phyloP scores from a whole-genome alignment of 2,888 invertebrate species.

The Pterostichus madidus region DNA sequence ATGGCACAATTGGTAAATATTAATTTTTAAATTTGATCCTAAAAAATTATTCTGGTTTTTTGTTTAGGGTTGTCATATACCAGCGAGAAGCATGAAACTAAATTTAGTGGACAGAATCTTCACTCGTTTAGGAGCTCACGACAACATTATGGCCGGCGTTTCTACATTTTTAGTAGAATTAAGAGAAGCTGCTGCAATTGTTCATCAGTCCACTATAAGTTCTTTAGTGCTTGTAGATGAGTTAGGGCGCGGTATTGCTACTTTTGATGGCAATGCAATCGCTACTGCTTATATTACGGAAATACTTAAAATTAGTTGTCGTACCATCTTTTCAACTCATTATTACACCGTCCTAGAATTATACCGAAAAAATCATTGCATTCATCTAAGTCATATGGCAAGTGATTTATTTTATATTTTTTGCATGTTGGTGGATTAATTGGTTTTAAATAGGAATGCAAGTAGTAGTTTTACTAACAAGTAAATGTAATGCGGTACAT shows the following conservation, averaged over 20 bases:
- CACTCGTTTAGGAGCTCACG: slow-evolving; percentile 97
- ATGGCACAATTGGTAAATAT: slow-evolving; percentile 94
- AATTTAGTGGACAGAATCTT: slow-evolving; percentile 96
- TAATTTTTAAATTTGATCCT: background rate
- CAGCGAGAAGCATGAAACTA: slow-evolving; percentile 88
- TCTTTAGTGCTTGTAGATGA: slow-evolving; percentile 98
- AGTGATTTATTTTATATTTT: slow-evolving; percentile 68
- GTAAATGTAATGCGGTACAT: no score
- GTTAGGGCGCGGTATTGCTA: slow-evolving; percentile 97
- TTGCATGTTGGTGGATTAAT: no score
- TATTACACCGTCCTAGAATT: slow-evolving; percentile 96
- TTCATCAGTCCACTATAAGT: slow-evolving; percentile 91
- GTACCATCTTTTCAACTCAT: slow-evolving; percentile 95
- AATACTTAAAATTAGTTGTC: slow-evolving; percentile 85
- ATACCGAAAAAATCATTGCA: slow-evolving; percentile 82
- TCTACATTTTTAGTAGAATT: slow-evolving; percentile 98
- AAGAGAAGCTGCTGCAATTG: slow-evolving; percentile 94
- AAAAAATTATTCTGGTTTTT: slow-evolving; percentile 21
- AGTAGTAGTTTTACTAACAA: no score
- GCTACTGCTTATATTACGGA: slow-evolving; percentile 93
- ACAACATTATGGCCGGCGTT: slow-evolving; percentile 95
- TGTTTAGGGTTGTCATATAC: slow-evolving; percentile 92
- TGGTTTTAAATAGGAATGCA: no score
- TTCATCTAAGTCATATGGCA: slow-evolving; percentile 95
- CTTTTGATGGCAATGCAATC: slow-evolving; percentile 98